Conservation (phyloP, 2,797 vertebrate genomes). For the Acipenser transmontanus region DNA sequence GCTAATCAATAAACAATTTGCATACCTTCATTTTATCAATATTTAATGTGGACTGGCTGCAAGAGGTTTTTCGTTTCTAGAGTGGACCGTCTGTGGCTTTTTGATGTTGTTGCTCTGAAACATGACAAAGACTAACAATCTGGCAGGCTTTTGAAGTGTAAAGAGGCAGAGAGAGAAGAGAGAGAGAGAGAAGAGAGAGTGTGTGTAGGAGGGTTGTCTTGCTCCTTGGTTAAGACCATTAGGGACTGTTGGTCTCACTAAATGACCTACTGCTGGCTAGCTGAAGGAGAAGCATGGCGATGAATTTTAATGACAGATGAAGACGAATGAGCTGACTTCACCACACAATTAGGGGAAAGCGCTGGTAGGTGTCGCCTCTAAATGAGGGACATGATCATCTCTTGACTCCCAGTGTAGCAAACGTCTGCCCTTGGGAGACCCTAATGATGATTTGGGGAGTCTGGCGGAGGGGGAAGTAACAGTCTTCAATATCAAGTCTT, state of each 20-base stretch:
- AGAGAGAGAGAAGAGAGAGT: constrained; percentile 13
- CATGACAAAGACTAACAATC: constrained; percentile 48
- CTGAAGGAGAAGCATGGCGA: constrained; percentile 52
- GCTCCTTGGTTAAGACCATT: constrained; percentile 52
- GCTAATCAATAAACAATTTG: constrained; percentile 78
- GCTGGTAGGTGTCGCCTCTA: constrained; percentile 78
- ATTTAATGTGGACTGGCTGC: constrained; percentile 71
- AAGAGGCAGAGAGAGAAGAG: background rate
- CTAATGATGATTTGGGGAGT: constrained; percentile 69
- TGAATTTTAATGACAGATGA: constrained; percentile 72
- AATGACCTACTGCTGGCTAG: constrained; percentile 68
- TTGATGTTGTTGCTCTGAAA: constrained; percentile 51
- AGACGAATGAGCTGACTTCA: constrained; percentile 80
- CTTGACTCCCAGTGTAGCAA: constrained; percentile 75
- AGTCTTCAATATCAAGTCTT: constrained; percentile 42
- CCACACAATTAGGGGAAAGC: constrained; percentile 77
- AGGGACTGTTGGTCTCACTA: constrained; percentile 46
- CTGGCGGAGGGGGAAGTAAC: constrained; percentile 25
- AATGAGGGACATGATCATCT: constrained; percentile 88
- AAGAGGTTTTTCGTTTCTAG: constrained; percentile 63
- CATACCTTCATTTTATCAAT: constrained; percentile 78
- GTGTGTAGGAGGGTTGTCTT: constrained; percentile 43
- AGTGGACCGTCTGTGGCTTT: constrained; percentile 53
- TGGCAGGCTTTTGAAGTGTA: constrained; percentile 47
- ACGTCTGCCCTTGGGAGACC: constrained; percentile 72